These are phyloP conservation scores for Tetramorium simillimum DNA, from an alignment of 1,140 invertebrate genomes.

Conservation along the genomic window DNA sequence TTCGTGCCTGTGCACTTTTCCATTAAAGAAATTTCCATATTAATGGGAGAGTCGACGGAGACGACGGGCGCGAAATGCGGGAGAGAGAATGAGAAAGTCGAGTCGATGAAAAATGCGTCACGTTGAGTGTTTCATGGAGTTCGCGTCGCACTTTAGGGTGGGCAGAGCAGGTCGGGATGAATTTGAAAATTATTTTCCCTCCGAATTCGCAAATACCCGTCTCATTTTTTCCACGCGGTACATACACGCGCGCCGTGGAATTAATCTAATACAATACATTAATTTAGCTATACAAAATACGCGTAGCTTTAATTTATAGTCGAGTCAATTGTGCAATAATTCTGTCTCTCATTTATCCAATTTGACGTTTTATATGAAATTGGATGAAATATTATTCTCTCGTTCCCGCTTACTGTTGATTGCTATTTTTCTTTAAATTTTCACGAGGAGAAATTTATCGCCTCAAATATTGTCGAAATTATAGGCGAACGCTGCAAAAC, in stretches of 20 bases:
- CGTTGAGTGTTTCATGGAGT: conserved; percentile 18
- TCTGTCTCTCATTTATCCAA: neutral
- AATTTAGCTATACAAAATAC: neutral
- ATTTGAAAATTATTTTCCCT: conserved; percentile 33
- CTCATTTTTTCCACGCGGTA: neutral
- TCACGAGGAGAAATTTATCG: neutral
- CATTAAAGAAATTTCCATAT: conserved; percentile 81
- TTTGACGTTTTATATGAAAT: neutral
- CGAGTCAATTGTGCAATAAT: neutral
- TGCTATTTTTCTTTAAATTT: neutral
- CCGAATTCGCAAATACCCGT: neutral
- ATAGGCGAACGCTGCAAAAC: neutral
- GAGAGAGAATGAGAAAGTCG: neutral
- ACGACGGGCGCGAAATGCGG: conserved; percentile 14
- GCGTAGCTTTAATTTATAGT: neutral
- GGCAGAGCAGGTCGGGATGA: neutral
- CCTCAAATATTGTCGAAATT: neutral
- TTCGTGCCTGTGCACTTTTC: conserved; percentile 63
- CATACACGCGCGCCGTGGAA: neutral
- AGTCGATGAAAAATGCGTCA: conserved; percentile 47
- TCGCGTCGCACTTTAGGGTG: neutral
- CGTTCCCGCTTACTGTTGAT: neutral
- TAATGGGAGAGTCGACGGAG: conserved; percentile 71
- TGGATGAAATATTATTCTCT: neutral
- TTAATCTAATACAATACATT: neutral